A percentile compares a stretch with the other conserved stretches of the same genome.
Conservation (phyloP, 2,888 invertebrate species). For the Muschampia plurimacula region DNA sequence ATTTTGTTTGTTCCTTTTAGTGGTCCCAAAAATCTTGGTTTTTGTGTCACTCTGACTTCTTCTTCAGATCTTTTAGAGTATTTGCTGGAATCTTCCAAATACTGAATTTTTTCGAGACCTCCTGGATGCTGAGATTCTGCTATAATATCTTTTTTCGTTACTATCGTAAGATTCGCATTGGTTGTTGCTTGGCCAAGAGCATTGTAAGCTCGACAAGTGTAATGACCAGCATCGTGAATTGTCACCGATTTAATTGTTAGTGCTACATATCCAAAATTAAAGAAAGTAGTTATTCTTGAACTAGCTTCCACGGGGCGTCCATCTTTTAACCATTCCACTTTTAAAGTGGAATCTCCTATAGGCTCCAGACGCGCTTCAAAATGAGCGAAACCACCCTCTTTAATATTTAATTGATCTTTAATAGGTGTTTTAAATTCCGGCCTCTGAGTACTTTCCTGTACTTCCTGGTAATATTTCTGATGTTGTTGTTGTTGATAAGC, state of each 20-base stretch:
- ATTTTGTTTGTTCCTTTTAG: slow-evolving; percentile 97
- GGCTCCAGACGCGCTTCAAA: slow-evolving; percentile 98
- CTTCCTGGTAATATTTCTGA: slow-evolving; percentile 92
- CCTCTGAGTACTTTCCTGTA: slow-evolving; percentile 91
- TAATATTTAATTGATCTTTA: slow-evolving; percentile 93
- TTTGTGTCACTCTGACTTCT: slow-evolving; percentile 91
- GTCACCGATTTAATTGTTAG: slow-evolving; percentile 96
- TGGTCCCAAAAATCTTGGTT: slow-evolving; percentile 95
- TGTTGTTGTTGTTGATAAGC: slow-evolving; percentile 94
- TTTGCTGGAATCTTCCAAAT: slow-evolving; percentile 93
- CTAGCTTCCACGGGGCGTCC: slow-evolving; percentile 96
- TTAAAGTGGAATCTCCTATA: slow-evolving; percentile 94
- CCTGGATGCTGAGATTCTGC: slow-evolving; percentile 97
- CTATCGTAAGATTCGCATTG: slow-evolving; percentile 92
- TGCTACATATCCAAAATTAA: slow-evolving; percentile 98
- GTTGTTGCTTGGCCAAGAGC: slow-evolving; percentile 94
- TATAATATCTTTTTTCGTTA: slow-evolving; percentile 94
- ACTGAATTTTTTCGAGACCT: slow-evolving; percentile 96
- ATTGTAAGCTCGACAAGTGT: slow-evolving; percentile 95
- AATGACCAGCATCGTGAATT: slow-evolving; percentile 94
- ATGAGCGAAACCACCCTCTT: slow-evolving; percentile 97
- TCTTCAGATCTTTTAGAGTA: slow-evolving; percentile 90
- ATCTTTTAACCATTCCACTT: slow-evolving; percentile 97
- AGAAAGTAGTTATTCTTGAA: slow-evolving; percentile 96
- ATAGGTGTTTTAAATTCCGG: slow-evolving; percentile 96